A percentile compares a stretch with the other conserved stretches of the same genome.
Conservation (phyloP, 2,888 invertebrate species). For the Herminia tarsipennalis region DNA sequence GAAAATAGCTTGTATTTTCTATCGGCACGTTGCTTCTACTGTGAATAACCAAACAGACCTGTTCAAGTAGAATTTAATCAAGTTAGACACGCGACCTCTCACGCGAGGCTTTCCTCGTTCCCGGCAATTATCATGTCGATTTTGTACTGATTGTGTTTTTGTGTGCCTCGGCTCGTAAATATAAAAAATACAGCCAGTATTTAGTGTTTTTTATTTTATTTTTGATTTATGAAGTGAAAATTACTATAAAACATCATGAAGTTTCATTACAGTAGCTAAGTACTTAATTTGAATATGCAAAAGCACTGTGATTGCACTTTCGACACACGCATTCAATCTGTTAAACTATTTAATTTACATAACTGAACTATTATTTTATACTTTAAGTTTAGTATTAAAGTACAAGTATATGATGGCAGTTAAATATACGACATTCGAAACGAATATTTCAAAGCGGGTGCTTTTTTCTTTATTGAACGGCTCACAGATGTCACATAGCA, state of each 20-base stretch:
- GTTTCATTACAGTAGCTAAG: background rate
- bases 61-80: constrained; percentile 57
- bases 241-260: too few relatives aligned
- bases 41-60: constrained; percentile 50
- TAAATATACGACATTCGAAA: background rate
- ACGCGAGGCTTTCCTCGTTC: constrained; percentile 46
- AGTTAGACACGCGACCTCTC: constrained; percentile 54
- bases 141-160: constrained; percentile 48
- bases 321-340: too few relatives aligned
- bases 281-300: background rate
- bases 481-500: background rate
- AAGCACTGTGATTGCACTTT: background rate
- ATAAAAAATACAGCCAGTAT: too few relatives aligned
- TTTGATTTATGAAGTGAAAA: too few relatives aligned
- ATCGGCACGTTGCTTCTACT: constrained; percentile 44
- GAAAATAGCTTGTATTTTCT: constrained; percentile 46
- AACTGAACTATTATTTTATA: too few relatives aligned
- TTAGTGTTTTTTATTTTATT: too few relatives aligned
- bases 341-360: too few relatives aligned
- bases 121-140: constrained; percentile 54
- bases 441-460: background rate
- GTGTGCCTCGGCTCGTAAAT: constrained; percentile 23
- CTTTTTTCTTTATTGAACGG: background rate
- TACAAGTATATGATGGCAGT: background rate
- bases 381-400: too few relatives aligned